These are phyloP conservation scores for Pseudopipra pipra DNA, from an alignment of 2,113 vertebrate genomes.

Conservation along the genomic window DNA sequence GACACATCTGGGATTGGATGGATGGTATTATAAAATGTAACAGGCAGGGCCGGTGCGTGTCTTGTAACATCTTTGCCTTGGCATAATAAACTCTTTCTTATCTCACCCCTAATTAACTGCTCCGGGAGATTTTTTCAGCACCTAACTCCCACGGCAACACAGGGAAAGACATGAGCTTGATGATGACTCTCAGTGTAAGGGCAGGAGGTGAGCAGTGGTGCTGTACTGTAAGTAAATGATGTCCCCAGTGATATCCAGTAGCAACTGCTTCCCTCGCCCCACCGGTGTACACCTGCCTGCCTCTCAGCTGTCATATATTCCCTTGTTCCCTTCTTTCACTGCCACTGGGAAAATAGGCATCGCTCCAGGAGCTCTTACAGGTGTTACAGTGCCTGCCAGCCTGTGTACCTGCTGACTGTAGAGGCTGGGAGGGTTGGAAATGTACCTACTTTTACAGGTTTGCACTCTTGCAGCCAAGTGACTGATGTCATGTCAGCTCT, in stretches of 20 bases:
- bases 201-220: background rate
- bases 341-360: background rate
- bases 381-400: background rate
- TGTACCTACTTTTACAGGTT: background rate
- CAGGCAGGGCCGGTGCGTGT: no score
- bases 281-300: background rate
- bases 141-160: no score
- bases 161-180: background rate
- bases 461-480: background rate
- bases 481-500: background rate
- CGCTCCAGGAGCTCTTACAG: background rate
- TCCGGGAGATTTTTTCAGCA: no score
- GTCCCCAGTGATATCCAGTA: background rate
- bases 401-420: background rate
- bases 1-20: no score
- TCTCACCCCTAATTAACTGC: no score
- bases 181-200: background rate
- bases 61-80: no score
- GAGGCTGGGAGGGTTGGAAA: background rate
- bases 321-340: background rate
- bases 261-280: constrained; percentile 13
- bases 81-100: no score
- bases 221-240: background rate
- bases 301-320: background rate
- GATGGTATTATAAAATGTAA: no score